Base-by-base conservation (phyloP, 2,888 invertebrate genomes). In the Clepsis dumicolana region DNA sequence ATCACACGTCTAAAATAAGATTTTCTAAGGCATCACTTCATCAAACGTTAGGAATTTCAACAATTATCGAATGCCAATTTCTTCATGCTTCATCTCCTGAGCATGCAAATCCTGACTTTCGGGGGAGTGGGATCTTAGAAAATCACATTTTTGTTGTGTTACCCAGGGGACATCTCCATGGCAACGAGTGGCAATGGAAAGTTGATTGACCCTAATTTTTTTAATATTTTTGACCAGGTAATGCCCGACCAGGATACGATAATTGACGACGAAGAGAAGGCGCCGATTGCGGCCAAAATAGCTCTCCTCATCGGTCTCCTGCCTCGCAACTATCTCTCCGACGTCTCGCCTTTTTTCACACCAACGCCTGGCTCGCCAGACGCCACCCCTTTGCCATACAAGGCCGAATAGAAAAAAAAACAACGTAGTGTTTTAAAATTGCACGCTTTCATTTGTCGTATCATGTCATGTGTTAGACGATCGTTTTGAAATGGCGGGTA, bases 171-270 rank as follows among this genome's bases (percentile, higher is more conserved):
- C n/a, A n/a, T n/a, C n/a, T n/a, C n/a, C n/a, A n/a, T n/a, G n/a
- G n/a, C n/a, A n/a, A n/a, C n/a, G n/a, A n/a, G n/a, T n/a, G n/a
- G n/a, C n/a, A n/a, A n/a, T n/a, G n/a, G n/a, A n/a, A n/a, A n/a
- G n/a, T n/a, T n/a, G n/a, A n/a, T n/a, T n/a, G n/a, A n/a, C n/a
- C n/a, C n/a, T n/a, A n/a, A n/a, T n/a, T n/a, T n/a, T n/a, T n/a
- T n/a, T 61, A 41, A 48, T 12, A n/a, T 50, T 4, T 16, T 32
- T n/a, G 32, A 77, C 7, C 80, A 96, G 96, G 94, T 97, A 88
- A 97, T 97, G 96, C 97, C 97, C 8, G 97, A 97, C 85, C 95
- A 96, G 73, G 95, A 96, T 70, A 91, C 91, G 44, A 94, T 94
- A 71, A 84, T 94, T 35, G 89, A 90, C 70, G 89, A 88, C 10